Base-by-base conservation (phyloP, 2,797 vertebrate species). In the Pangasius mekongensis region DNA sequence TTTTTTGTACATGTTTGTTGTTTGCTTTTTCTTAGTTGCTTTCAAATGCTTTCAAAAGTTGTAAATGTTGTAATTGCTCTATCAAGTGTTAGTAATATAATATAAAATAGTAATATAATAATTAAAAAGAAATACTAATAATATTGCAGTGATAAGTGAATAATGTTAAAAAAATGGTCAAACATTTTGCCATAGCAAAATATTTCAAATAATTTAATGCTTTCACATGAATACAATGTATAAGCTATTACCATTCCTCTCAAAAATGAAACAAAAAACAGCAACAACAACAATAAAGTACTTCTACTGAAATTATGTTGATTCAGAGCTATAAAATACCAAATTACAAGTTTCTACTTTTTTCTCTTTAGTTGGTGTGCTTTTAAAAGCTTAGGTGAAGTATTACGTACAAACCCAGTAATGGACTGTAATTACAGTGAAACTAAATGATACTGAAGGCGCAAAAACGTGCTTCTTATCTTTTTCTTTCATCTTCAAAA, bases 391-490 rank as follows among this genome's bases (percentile, higher is more conserved):
- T 7, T 60, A 81, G 2, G 33, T 60, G 78, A 66, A 80, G 20
- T 54, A 20, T 54, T 47, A 86, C 7, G 5, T 66, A 24, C n/a
- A 85, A 74, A 60, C 5, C 24, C 33, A 16, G 74, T 66, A 80
- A 86, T 54, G 18, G 60, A 36, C 85, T 80, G 22, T 78, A 66
- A 78, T 77, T 77, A 77, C 18, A 24, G 56, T 33, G 27, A 33
- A 86, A 24, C 16, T 77, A 30, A 36, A 77, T 22, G 27, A 47
- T 77, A 77, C 22, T 77, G 16, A 22, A 73, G 33, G 52, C 73
- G 67, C 36, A 71, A 86, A 81, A 86, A 81, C 78, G 14, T 81
- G 18, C 10, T 58, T 60, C 52, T 80, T 36, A 60, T 60, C 9
- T 24, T 81, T 81, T 81, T 81, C 78, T 33, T 80, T 56, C 3